Conservation (phyloP, 2,797 vertebrate genomes). For the Acanthurus leucopareius region DNA sequence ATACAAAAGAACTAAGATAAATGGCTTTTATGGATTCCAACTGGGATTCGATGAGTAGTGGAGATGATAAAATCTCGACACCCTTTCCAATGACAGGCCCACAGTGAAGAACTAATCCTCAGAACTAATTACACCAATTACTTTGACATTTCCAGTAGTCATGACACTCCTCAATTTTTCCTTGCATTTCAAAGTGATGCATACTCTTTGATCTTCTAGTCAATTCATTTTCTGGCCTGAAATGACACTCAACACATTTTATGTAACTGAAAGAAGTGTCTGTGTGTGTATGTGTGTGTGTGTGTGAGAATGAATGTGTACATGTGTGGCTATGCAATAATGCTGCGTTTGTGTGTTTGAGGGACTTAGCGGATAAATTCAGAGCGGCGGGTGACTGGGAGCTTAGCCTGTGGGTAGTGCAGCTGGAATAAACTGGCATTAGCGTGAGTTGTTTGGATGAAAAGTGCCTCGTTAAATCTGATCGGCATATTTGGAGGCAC, state of each 20-base stretch:
- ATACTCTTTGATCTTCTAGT: slow-evolving; percentile 45
- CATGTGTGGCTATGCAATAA: slow-evolving; percentile 63
- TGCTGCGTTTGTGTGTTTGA: slow-evolving; percentile 71
- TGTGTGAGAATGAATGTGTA: slow-evolving; percentile 34
- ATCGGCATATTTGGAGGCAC: slow-evolving; percentile 77
- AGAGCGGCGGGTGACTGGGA: slow-evolving; percentile 76
- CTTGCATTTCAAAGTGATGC: slow-evolving; percentile 29
- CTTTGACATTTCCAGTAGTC: slow-evolving; percentile 31
- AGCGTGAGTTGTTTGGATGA: slow-evolving; percentile 75
- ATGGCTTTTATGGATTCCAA: not conserved
- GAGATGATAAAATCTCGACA: slow-evolving; percentile 3
- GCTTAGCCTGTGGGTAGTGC: slow-evolving; percentile 75
- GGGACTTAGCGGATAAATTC: slow-evolving; percentile 79
- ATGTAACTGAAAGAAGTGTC: slow-evolving; percentile 38
- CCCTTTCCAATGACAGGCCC: slow-evolving; percentile 5
- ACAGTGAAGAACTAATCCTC: slow-evolving; percentile 21
- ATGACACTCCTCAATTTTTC: slow-evolving; percentile 23
- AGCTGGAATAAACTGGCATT: slow-evolving; percentile 80
- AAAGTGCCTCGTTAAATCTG: slow-evolving; percentile 80
- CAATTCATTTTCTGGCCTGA: slow-evolving; percentile 48
- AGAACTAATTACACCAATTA: slow-evolving; percentile 42
- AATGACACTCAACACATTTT: slow-evolving; percentile 61
- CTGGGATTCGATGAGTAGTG: slow-evolving; percentile 8
- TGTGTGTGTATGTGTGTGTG: slow-evolving; percentile 4
- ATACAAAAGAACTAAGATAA: not conserved